Percentiles rank a stretch among this genome's conserved stretches.
phyloP scores from a whole-genome alignment of 1,140 invertebrate genomes.

The Stratiolaelaps scimitus region DNA sequence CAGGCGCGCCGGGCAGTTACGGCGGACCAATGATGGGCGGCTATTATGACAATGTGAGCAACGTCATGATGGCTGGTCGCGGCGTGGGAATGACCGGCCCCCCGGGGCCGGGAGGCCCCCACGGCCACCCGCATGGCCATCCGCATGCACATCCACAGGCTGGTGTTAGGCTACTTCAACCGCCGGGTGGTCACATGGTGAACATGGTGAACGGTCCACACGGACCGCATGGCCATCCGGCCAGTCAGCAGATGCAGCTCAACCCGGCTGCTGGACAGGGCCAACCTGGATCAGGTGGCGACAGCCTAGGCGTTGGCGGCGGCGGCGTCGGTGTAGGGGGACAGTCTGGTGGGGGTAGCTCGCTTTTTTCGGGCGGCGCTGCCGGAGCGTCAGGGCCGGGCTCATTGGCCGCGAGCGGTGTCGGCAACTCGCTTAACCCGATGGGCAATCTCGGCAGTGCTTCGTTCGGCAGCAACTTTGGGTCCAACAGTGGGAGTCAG shows the following conservation, averaged over 20 bases:
- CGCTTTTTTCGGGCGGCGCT: slow-evolving; percentile 32
- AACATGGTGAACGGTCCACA: background rate
- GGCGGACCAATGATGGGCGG: slow-evolving; percentile 24
- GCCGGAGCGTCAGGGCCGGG: slow-evolving; percentile 34
- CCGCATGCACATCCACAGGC: slow-evolving; percentile 24
- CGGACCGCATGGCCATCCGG: slow-evolving; percentile 2
- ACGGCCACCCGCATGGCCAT: background rate
- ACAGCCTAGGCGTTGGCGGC: no score
- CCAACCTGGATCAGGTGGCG: background rate
- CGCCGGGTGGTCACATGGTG: slow-evolving; percentile 29
- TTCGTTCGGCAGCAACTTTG: slow-evolving; percentile 24
- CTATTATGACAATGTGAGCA: slow-evolving; percentile 7
- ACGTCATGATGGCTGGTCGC: no score
- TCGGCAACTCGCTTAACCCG: slow-evolving; percentile 31
- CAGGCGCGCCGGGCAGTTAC: slow-evolving; percentile 40
- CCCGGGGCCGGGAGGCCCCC: slow-evolving; percentile 7
- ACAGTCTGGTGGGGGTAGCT: slow-evolving; percentile 27
- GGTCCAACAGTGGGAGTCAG: slow-evolving; percentile 16
- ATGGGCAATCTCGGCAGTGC: slow-evolving; percentile 30
- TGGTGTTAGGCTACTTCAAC: slow-evolving; percentile 24
- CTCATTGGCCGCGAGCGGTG: background rate
- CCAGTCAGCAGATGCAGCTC: slow-evolving; percentile 35
- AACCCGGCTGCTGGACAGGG: background rate
- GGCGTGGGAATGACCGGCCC: background rate
- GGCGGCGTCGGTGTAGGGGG: no score